Evolutionary conservation across 35 echinoderm and acorn worm species (phyloP), one percentile per base, ranked within the genome.

Genomic region (Antedon bifida): DNA sequence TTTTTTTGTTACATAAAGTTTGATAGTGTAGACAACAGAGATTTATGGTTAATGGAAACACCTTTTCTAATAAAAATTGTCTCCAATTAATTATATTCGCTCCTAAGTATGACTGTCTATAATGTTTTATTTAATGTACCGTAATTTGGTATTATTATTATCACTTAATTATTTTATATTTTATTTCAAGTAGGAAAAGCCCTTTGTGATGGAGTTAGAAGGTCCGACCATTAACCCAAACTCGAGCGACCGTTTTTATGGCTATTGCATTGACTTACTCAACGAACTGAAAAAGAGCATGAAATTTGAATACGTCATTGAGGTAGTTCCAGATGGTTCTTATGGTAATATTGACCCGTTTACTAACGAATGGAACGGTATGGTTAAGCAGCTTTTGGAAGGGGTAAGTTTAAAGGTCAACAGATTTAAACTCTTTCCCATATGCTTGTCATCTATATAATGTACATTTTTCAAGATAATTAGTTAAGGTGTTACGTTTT

Each of bases 251-350:
- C 51, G 51, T 64, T 64, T 64, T 26, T 64, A 64, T 64, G 51
- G 51, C 9, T 64, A 64, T 23, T 64, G 51, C 23, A 64, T 64
- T 16, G 51, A 64, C 26, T 23, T 64, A 64, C 51, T 64, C 9
- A 64, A 64, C 51, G 51, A 64, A 23, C 23, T 80, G 36, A 35
- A 39, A 29, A 80, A 34, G 11, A 80, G 29, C 31, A 29, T 80
- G 78, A 80, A 80, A 9, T 80, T 80, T 39, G 36, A 80, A 4
- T 80, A 80, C 26, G 34, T 36, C 33, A 34, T 80, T 14, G n/a
- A 29, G 2, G 2, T 80, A 12, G 78, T 80, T 4, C 78, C 78
- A 35, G 78, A 80, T 23, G 29, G 10, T 3, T 9, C 34, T 0
- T 80, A 35, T 38, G 78, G 78, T 39, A 38, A 34, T 39, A 38